phyloP scores from a whole-genome alignment of 2,113 vertebrate species.

The Actenoides hombroni region DNA sequence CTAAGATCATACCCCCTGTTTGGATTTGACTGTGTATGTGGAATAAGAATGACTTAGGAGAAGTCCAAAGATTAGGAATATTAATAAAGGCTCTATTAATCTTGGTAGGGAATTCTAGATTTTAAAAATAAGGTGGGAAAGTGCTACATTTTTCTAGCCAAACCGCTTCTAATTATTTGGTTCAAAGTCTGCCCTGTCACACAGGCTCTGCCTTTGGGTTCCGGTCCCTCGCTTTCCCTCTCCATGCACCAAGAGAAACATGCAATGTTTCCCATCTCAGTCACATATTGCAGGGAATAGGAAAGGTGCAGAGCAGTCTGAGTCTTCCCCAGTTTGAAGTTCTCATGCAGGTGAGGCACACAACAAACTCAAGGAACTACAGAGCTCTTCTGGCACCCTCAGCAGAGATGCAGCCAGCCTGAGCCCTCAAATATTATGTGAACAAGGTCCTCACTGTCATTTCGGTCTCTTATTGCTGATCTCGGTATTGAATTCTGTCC shows the following conservation, averaged over 20 bases:
- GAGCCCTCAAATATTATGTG: neutral
- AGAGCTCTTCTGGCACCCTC: neutral
- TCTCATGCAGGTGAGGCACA: neutral
- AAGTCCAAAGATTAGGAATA: neutral
- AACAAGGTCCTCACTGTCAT: neutral
- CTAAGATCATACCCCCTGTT: neutral
- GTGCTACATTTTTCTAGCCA: neutral
- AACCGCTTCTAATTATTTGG: neutral
- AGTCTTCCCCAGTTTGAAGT: neutral
- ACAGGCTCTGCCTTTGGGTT: neutral
- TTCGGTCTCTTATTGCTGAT: neutral
- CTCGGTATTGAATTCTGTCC: neutral
- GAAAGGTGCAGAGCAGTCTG: neutral
- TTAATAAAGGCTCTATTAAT: neutral
- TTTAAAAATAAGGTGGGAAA: neutral
- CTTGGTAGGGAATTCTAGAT: neutral
- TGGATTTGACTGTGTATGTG: neutral
- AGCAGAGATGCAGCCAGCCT: neutral
- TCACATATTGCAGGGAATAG: neutral
- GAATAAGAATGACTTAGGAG: neutral
- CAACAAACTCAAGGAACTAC: neutral
- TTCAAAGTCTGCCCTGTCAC: neutral
- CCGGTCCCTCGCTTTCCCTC: neutral
- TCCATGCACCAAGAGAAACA: neutral
- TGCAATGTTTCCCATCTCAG: neutral